A percentile compares a stretch with the other conserved stretches of the same genome.
These are phyloP conservation scores for Aeoliscus strigatus DNA, from an alignment of 2,797 vertebrate genomes.

Conservation along the genomic window DNA sequence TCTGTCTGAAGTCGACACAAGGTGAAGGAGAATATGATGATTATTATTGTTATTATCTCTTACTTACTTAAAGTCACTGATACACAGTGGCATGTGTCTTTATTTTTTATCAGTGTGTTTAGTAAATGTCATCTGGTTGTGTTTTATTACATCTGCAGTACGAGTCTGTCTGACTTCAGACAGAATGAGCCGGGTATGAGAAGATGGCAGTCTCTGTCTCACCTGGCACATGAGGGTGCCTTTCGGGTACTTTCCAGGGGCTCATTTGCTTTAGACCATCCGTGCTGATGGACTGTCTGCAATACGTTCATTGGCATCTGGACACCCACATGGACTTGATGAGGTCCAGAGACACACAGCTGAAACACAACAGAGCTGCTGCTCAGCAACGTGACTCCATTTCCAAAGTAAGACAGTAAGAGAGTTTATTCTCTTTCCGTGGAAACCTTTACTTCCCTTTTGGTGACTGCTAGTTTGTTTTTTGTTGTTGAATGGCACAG, in stretches of 20 bases:
- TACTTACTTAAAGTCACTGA: too few species aligned
- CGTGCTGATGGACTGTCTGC: slow-evolving; percentile 45
- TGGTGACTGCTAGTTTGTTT: too few species aligned
- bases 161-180: slow-evolving; percentile 41
- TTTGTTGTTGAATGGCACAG: not conserved
- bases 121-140: slow-evolving; percentile 5
- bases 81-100: not conserved
- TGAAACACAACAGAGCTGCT: slow-evolving; percentile 44
- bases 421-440: not conserved
- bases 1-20: slow-evolving; percentile 51
- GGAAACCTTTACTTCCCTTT: not conserved
- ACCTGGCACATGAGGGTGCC: slow-evolving; percentile 37
- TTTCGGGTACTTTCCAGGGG: slow-evolving; percentile 21
- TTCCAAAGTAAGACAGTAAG: slow-evolving; percentile 58
- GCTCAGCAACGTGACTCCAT: slow-evolving; percentile 63
- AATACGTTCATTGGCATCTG: slow-evolving; percentile 41
- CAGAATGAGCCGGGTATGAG: slow-evolving; percentile 41
- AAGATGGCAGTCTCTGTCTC: slow-evolving; percentile 68
- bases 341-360: slow-evolving; percentile 48
- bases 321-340: slow-evolving; percentile 56
- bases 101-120: not conserved
- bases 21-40: slow-evolving; percentile 33
- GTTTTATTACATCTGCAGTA: slow-evolving; percentile 38
- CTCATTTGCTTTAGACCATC: slow-evolving; percentile 45
- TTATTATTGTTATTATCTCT: slow-evolving; percentile 1